A percentile compares a stretch with the other conserved stretches of the same genome.
These are phyloP conservation scores for Eueides isabella DNA, from an alignment of 1,140 invertebrate species.

Conservation along the genomic window DNA sequence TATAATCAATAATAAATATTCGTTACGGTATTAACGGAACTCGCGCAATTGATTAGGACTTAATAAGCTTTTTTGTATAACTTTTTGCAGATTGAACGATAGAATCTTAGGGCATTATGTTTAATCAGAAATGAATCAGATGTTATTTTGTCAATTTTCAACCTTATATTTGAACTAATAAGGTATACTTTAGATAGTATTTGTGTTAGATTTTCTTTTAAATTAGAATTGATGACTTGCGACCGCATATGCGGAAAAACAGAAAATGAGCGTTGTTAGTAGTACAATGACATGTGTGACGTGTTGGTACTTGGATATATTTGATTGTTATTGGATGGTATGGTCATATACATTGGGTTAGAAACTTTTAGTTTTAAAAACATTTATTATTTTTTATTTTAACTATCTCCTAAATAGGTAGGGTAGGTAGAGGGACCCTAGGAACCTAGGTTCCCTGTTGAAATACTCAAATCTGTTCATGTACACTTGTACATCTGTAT, in stretches of 20 bases:
- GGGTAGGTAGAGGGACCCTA: too few relatives aligned
- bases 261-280: constrained; percentile 22
- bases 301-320: constrained; percentile 2
- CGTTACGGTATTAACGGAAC: constrained; percentile 30
- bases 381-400: too few relatives aligned
- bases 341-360: constrained; percentile 3
- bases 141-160: background rate
- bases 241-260: constrained; percentile 42
- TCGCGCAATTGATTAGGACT: constrained; percentile 36
- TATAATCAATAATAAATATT: constrained; percentile 5
- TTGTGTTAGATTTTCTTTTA: constrained; percentile 28
- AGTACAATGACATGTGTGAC: constrained; percentile 12
- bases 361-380: background rate
- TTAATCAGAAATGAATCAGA: constrained; percentile 15
- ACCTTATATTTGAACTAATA: background rate
- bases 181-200: constrained; percentile 13
- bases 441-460: too few relatives aligned
- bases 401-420: too few relatives aligned
- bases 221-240: constrained; percentile 64
- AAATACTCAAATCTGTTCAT: too few relatives aligned
- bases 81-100: constrained; percentile 23
- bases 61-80: constrained; percentile 27
- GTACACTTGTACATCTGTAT: too few relatives aligned
- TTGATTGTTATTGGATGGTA: background rate
- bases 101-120: constrained; percentile 22